Evolutionary conservation across 2,888 invertebrate genomes (phyloP), one percentile per base, ranked within the genome.

Genomic region (Phalera bucephala): DNA sequence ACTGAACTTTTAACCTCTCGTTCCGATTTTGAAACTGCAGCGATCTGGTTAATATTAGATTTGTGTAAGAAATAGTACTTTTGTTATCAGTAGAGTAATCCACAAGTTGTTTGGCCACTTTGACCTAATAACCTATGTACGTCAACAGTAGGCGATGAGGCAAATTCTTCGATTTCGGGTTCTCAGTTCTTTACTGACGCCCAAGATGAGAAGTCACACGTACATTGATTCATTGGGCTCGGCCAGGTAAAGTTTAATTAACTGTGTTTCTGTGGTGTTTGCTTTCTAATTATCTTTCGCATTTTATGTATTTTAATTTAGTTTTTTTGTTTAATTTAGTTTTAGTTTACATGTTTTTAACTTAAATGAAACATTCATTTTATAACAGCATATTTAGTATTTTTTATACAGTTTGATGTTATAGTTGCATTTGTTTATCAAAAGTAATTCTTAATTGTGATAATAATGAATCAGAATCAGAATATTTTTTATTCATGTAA

Each of bases 121-220:
- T 74, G 78, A 86, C 76, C 86, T 83, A 78, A 80, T 83, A 80
- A 85, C 76, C 83, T 75, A 47, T 85, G 74, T 83, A 78, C 80
- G 66, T 86, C 83, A 80, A 82, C 87, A 86, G 86, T 87, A 88
- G 72, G 83, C 65, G 75, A 89, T 89, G 89, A 89, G 87, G 86
- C 80, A 80, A 85, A 85, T 72, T 66, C 63, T 80, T 62, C 79
- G 73, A 71, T 70, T 77, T 47, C 79, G 80, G 53, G 56, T 81
- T 58, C 67, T 87, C 89, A 89, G 89, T 89, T 64, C 79, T 45
- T 58, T 80, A 68, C 74, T 87, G 80, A 82, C 80, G 69, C 67
- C 76, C 76, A 83, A 72, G 67, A 89, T 89, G 89, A 89, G 89
- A 88, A 89, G 87, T 77, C 87, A 87, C 67, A 78, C 86, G 7